These are phyloP conservation scores for Phaonia tiefii DNA, from an alignment of 2,888 invertebrate species.

Conservation along the genomic window DNA sequence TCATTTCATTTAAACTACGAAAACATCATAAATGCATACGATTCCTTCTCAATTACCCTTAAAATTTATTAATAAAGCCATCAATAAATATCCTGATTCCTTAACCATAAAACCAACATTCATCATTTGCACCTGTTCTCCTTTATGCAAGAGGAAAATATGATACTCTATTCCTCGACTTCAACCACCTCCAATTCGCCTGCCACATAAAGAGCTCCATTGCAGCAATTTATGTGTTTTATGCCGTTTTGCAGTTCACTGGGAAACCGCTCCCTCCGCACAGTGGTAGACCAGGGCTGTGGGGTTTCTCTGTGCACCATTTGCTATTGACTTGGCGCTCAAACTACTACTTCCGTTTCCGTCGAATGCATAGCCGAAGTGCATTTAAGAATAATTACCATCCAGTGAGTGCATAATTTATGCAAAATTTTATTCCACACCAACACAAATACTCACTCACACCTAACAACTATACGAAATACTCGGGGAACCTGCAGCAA, in stretches of 20 bases:
- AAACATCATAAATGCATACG: too few species aligned
- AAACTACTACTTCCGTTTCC: constrained; percentile 62
- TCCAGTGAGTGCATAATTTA: constrained; percentile 67
- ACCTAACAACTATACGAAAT: not conserved
- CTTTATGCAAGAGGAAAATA: constrained; percentile 21
- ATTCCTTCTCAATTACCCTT: not conserved
- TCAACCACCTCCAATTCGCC: not conserved
- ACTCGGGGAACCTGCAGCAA: not conserved
- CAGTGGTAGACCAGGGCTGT: too few species aligned
- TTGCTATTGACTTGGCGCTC: not conserved
- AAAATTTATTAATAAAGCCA: constrained; percentile 27
- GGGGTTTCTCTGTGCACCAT: not conserved
- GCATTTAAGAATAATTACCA: constrained; percentile 70
- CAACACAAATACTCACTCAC: not conserved
- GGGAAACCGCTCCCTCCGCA: constrained; percentile 50
- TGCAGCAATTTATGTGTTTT: constrained; percentile 54
- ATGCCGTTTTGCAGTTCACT: constrained; percentile 60
- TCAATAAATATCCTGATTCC: constrained; percentile 30
- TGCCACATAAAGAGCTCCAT: constrained; percentile 53
- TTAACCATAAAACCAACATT: constrained; percentile 39
- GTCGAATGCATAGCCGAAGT: constrained; percentile 61
- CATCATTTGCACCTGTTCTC: constrained; percentile 60
- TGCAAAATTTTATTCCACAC: constrained; percentile 46
- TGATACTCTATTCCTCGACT: constrained; percentile 35
- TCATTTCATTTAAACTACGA: too few species aligned